Evolutionary conservation across 2,888 invertebrate species (phyloP).

Genomic region (Myopa tessellatipennis): DNA sequence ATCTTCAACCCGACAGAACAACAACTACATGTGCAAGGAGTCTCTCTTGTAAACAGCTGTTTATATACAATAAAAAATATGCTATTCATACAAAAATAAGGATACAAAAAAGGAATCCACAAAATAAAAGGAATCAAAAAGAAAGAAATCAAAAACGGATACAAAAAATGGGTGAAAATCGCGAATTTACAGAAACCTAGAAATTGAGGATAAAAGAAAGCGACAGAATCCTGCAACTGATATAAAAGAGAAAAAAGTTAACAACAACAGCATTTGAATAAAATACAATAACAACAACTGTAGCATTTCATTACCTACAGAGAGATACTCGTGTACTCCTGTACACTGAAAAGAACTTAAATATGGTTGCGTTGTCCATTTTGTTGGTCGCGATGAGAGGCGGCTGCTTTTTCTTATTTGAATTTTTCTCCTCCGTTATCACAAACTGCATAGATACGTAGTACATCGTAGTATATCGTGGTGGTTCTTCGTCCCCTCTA

Average conservation of each 20-base stretch:
- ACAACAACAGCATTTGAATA: neutral
- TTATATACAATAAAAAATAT: neutral
- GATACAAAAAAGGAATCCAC: neutral
- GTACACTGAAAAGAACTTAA: neutral
- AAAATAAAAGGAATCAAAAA: no score
- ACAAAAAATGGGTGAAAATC: neutral
- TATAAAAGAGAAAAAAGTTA: neutral
- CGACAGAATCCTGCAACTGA: neutral
- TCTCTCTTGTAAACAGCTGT: no score
- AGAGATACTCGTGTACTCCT: neutral
- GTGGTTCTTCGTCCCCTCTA: neutral
- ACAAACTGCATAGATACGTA: neutral
- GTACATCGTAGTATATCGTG: neutral
- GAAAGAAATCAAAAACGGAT: neutral
- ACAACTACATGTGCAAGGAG: no score
- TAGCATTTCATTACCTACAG: neutral
- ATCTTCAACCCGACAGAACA: no score
- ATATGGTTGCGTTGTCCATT: constrained; percentile 7
- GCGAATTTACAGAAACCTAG: neutral
- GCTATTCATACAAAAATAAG: no score
- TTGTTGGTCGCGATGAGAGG: neutral
- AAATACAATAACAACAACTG: neutral
- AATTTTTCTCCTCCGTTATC: neutral
- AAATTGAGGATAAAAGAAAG: neutral
- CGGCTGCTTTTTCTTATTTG: neutral